These are phyloP conservation scores for Orius insidiosus DNA, from an alignment of 1,140 invertebrate genomes.

Conservation along the genomic window DNA sequence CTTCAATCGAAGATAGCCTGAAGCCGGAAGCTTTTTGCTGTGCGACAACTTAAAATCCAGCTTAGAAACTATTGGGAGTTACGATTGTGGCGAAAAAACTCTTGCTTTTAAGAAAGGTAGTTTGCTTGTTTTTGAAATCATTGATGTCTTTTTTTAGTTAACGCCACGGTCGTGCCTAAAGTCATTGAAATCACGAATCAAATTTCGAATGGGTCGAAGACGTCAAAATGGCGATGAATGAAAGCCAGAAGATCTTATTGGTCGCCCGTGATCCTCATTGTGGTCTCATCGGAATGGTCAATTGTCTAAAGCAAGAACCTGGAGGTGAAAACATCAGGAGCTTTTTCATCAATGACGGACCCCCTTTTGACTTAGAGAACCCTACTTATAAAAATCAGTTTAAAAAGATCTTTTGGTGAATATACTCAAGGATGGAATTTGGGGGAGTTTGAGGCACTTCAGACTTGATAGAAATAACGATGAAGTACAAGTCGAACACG, in stretches of 20 bases:
- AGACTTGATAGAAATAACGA: no score
- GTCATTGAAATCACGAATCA: no score
- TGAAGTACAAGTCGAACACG: slow-evolving; percentile 42
- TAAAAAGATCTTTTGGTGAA: slow-evolving; percentile 43
- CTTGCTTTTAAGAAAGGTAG: slow-evolving; percentile 35
- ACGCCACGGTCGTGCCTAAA: slow-evolving; percentile 41
- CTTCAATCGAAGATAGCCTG: background rate
- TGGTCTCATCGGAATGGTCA: slow-evolving; percentile 74
- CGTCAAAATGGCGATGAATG: slow-evolving; percentile 49
- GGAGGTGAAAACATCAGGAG: no score
- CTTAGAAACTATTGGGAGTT: background rate
- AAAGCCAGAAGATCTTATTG: slow-evolving; percentile 42
- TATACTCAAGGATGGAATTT: slow-evolving; percentile 36
- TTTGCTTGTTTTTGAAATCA: background rate
- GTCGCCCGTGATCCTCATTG: slow-evolving; percentile 45
- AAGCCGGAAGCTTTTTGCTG: background rate
- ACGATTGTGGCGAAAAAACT: background rate
- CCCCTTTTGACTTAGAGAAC: no score
- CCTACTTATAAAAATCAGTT: no score
- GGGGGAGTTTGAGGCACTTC: slow-evolving; percentile 74
- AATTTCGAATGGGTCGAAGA: slow-evolving; percentile 65
- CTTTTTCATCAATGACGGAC: no score
- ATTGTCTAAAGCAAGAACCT: slow-evolving; percentile 73
- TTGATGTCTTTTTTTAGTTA: no score
- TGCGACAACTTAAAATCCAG: background rate